Conservation (phyloP, 2,797 vertebrate genomes). For the Knipowitschia caucasica region DNA sequence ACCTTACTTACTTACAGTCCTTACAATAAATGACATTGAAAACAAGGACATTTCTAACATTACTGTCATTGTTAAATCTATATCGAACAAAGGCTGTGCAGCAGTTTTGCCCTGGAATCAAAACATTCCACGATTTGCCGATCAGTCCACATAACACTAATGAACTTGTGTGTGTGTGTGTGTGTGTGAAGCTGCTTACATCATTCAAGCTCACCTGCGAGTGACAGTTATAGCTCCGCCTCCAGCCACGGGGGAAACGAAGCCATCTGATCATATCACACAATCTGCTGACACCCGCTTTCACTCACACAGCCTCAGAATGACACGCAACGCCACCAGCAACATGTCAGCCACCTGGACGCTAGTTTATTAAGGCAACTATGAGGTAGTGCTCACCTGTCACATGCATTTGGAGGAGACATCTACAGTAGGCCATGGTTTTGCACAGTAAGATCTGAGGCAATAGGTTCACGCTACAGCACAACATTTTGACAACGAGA, state of each 20-base stretch:
- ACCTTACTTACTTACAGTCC: too few relatives aligned
- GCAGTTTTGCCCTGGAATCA: too few relatives aligned
- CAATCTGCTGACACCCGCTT: conserved; percentile 31
- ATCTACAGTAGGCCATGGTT: too few relatives aligned
- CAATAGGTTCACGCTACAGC: too few relatives aligned
- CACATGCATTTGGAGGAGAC: conserved; percentile 2
- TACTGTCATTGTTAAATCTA: too few relatives aligned
- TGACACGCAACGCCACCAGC: conserved; percentile 12
- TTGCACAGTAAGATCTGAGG: too few relatives aligned
- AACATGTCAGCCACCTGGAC: conserved; percentile 10
- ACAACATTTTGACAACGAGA: too few relatives aligned
- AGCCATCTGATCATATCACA: conserved; percentile 36
- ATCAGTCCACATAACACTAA: background rate
- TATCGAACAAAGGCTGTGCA: too few relatives aligned
- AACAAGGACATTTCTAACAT: too few relatives aligned
- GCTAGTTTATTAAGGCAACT: background rate
- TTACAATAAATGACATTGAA: too few relatives aligned
- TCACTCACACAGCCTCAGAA: conserved; percentile 25
- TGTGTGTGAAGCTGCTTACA: conserved; percentile 44
- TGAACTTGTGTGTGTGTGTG: conserved; percentile 19
- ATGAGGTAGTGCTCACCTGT: background rate
- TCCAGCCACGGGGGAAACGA: conserved; percentile 29
- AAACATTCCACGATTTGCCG: background rate
- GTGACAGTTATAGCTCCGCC: conserved; percentile 43
- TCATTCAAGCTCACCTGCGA: conserved; percentile 34